A percentile compares a stretch with the other conserved stretches of the same genome.
These are phyloP conservation scores for Neosalanx taihuensis DNA, from an alignment of 2,797 vertebrate species.

Conservation along the genomic window DNA sequence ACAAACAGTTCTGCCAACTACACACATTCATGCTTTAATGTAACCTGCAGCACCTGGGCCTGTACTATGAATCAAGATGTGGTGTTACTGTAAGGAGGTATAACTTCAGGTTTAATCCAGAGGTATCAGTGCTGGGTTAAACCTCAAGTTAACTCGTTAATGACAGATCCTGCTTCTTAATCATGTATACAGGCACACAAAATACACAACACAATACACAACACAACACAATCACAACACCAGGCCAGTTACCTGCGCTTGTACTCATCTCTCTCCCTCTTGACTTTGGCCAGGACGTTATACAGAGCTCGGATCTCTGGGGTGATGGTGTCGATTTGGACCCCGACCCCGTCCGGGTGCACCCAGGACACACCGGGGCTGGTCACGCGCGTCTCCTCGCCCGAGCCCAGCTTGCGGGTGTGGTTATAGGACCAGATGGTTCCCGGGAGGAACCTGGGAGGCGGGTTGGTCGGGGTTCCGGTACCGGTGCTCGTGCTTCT, in stretches of 20 bases:
- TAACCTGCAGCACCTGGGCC: too few relatives aligned
- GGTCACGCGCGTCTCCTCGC: constrained; percentile 81
- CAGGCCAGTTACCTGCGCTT: constrained; percentile 86
- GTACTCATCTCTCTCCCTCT: constrained; percentile 93
- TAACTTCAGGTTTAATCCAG: too few relatives aligned
- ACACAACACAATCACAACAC: not conserved
- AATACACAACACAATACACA: too few relatives aligned
- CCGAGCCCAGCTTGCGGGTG: constrained; percentile 78
- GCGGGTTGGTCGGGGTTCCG: constrained; percentile 58
- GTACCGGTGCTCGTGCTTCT: constrained; percentile 45
- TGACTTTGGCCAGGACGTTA: constrained; percentile 96
- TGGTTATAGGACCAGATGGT: constrained; percentile 96
- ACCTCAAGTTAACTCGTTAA: too few relatives aligned
- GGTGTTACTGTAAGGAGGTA: too few relatives aligned
- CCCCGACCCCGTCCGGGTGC: constrained; percentile 92
- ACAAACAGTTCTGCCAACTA: not conserved
- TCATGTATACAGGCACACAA: too few relatives aligned
- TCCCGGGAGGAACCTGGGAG: constrained; percentile 84
- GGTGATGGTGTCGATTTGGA: constrained; percentile 96
- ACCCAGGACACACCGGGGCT: constrained; percentile 91
- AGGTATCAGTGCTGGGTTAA: too few relatives aligned
- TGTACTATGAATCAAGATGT: too few relatives aligned
- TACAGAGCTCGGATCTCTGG: constrained; percentile 96
- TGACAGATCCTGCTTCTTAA: too few relatives aligned
- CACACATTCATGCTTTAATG: not conserved